Percentiles rank a stretch among this genome's conserved stretches.
Evolutionary conservation across 2,888 invertebrate genomes (phyloP).

Genomic region (Timandra comae): DNA sequence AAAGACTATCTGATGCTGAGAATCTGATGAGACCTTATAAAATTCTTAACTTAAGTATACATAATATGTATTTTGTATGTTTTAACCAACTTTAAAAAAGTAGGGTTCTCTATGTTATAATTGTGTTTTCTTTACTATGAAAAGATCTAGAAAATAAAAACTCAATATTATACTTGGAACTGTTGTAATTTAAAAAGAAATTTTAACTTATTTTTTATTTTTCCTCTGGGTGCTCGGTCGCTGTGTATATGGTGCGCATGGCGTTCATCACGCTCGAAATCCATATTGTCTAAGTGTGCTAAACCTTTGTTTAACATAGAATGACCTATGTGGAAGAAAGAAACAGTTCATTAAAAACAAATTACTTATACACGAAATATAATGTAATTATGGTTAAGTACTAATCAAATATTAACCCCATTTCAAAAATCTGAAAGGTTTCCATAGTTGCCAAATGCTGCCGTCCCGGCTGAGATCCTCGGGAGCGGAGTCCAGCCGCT

Average conservation of each 20-base stretch:
- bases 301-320: constrained; percentile 44
- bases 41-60: no score
- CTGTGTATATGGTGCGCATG: constrained; percentile 24
- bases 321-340: constrained; percentile 38
- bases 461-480: constrained; percentile 34
- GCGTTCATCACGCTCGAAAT: constrained; percentile 35
- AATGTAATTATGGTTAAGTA: no score
- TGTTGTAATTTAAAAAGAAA: constrained; percentile 58
- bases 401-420: constrained; percentile 40
- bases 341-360: constrained; percentile 11
- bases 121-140: no score
- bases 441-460: constrained; percentile 41
- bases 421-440: constrained; percentile 41
- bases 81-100: no score
- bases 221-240: constrained; percentile 31
- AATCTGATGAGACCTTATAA: no score
- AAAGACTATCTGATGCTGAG: no score
- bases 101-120: no score
- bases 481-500: constrained; percentile 27
- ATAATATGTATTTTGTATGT: no score
- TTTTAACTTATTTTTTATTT: constrained; percentile 55
- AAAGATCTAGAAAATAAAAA: no score
- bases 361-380: no score
- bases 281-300: constrained; percentile 38
- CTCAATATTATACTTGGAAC: constrained; percentile 33